phyloP scores from a whole-genome alignment of 64 coral and sea anemone genomes.

The Stichodactyla helianthus region DNA sequence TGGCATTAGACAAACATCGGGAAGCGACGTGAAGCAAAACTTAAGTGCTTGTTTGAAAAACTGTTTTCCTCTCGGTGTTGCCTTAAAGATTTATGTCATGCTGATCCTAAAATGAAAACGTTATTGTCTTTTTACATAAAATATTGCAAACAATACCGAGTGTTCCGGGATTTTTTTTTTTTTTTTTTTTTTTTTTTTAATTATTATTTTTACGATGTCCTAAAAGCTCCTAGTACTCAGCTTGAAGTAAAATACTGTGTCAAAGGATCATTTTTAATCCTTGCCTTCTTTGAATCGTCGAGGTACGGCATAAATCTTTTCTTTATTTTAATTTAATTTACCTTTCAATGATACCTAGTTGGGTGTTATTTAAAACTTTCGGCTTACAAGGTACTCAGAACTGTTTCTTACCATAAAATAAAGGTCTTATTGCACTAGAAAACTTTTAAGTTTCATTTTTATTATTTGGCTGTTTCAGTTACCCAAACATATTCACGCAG shows the following conservation, averaged over 20 bases:
- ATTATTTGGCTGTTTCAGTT: too few species aligned
- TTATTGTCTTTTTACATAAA: neutral
- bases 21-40: neutral
- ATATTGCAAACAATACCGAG: neutral
- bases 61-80: neutral
- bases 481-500: too few species aligned
- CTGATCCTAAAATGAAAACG: neutral
- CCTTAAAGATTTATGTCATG: neutral
- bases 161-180: neutral
- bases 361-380: neutral
- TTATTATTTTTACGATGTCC: neutral
- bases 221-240: neutral
- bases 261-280: neutral
- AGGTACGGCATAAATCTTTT: neutral
- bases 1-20: neutral
- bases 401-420: too few species aligned
- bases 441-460: too few species aligned
- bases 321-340: neutral
- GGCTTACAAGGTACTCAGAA: too few species aligned
- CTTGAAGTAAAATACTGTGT: neutral
- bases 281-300: neutral
- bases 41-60: neutral
- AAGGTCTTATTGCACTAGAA: too few species aligned
- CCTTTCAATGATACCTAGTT: neutral
- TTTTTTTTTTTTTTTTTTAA: too few species aligned